These are phyloP conservation scores for Smutsia temminckii DNA, from an alignment of 2,797 vertebrate genomes.

Conservation along the genomic window DNA sequence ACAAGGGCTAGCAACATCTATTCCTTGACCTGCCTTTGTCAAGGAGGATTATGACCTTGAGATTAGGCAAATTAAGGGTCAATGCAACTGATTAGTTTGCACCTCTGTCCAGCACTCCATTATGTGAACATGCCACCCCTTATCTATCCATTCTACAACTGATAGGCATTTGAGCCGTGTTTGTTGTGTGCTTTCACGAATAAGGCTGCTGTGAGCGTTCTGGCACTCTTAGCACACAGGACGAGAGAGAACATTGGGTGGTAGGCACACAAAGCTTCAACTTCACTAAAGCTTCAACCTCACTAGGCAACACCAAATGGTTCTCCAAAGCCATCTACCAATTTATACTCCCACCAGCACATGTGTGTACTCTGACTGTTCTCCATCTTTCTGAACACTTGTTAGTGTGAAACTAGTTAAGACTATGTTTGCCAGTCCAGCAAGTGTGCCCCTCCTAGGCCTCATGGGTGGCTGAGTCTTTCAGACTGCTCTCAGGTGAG, in stretches of 20 bases:
- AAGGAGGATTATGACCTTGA: accelerated
- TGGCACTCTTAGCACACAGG: accelerated
- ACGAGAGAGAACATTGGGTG: accelerated
- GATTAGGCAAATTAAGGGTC: neutral
- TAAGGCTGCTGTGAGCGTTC: accelerated
- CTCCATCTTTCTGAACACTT: neutral
- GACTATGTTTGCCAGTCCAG: accelerated
- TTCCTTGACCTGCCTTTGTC: neutral
- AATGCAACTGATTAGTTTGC: accelerated
- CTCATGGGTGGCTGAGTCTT: neutral
- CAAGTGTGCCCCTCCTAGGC: neutral
- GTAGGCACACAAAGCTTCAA: neutral
- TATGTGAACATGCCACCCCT: accelerated
- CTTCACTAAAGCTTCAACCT: neutral
- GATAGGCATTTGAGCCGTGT: accelerated
- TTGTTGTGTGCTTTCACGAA: accelerated
- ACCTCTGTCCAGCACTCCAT: neutral
- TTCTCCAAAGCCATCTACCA: no score
- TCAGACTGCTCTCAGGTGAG: neutral
- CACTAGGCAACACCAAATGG: accelerated
- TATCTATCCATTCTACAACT: accelerated
- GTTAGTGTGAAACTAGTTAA: neutral
- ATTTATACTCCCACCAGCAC: accelerated
- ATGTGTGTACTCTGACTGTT: accelerated
- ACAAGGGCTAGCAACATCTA: accelerated